Conservation (phyloP, 2,113 vertebrate genomes). For the Protomyctophum bolini region DNA sequence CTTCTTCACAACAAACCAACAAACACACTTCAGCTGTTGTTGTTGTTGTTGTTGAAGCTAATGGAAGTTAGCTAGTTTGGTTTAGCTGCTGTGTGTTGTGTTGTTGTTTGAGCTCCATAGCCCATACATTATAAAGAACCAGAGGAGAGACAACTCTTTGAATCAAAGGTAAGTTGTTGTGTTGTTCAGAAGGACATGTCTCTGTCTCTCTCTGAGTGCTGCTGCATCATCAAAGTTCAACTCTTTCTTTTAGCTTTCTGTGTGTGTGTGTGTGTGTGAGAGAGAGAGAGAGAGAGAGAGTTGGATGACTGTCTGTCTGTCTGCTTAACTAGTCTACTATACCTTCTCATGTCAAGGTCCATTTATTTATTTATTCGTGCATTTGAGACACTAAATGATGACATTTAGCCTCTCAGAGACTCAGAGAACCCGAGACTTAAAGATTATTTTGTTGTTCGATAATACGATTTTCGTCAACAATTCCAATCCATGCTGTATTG, state of each 20-base stretch:
- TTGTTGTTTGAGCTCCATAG: constrained; percentile 25
- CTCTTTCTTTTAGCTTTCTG: constrained; percentile 37
- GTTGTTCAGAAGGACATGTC: too few species aligned
- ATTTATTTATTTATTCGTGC: too few species aligned
- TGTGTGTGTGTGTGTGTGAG: too few species aligned
- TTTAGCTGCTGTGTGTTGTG: constrained; percentile 18
- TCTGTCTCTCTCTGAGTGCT: not conserved
- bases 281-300: constrained; percentile 11
- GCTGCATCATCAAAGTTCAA: constrained; percentile 58
- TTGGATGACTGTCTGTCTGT: constrained; percentile 20
- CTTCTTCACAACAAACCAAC: constrained; percentile 73
- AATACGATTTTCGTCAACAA: too few species aligned
- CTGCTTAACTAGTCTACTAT: too few species aligned
- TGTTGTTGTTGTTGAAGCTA: constrained; percentile 42
- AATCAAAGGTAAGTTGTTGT: constrained; percentile 59
- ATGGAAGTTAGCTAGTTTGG: constrained; percentile 38
- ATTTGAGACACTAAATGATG: too few species aligned
- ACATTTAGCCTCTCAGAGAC: too few species aligned
- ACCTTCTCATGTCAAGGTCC: too few species aligned
- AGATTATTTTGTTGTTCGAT: too few species aligned
- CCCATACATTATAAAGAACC: constrained; percentile 26
- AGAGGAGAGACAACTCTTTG: constrained; percentile 18
- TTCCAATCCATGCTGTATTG: too few species aligned
- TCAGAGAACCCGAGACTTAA: too few species aligned
- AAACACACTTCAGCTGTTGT: constrained; percentile 29